Conservation (phyloP, 1,140 invertebrate genomes). For the Globodera rostochiensis region DNA sequence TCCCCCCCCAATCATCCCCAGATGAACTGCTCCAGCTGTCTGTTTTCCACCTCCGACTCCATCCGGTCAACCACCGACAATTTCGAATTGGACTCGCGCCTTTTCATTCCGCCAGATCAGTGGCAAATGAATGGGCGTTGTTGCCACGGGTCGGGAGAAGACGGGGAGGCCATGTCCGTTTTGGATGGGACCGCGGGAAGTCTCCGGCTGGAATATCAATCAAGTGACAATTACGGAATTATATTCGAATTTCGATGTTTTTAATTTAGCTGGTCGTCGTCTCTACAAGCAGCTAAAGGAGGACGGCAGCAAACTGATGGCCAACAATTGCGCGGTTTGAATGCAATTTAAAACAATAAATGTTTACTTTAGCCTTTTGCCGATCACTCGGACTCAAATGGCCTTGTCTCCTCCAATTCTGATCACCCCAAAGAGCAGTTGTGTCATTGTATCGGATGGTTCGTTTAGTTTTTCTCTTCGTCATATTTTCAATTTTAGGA, state of each 20-base stretch:
- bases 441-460: background rate
- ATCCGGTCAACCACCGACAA: background rate
- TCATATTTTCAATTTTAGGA: background rate
- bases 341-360: background rate
- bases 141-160: background rate
- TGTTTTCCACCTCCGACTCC: slow-evolving; percentile 5
- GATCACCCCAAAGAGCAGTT: background rate
- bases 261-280: background rate
- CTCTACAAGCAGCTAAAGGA: background rate
- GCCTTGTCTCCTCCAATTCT: background rate
- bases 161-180: background rate
- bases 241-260: background rate
- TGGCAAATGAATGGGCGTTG: slow-evolving; percentile 1
- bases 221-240: background rate
- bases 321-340: background rate
- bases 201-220: slow-evolving; percentile 7
- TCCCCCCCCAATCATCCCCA: background rate
- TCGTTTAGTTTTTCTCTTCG: background rate
- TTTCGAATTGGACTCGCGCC: background rate
- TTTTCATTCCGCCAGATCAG: slow-evolving; percentile 3
- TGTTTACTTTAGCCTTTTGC: background rate
- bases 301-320: background rate
- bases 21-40: background rate
- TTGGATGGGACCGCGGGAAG: background rate
- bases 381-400: background rate